Evolutionary conservation across 2,888 invertebrate genomes (phyloP), one percentile per base, ranked within the genome.

Genomic region (Ectemnius cavifrons): DNA sequence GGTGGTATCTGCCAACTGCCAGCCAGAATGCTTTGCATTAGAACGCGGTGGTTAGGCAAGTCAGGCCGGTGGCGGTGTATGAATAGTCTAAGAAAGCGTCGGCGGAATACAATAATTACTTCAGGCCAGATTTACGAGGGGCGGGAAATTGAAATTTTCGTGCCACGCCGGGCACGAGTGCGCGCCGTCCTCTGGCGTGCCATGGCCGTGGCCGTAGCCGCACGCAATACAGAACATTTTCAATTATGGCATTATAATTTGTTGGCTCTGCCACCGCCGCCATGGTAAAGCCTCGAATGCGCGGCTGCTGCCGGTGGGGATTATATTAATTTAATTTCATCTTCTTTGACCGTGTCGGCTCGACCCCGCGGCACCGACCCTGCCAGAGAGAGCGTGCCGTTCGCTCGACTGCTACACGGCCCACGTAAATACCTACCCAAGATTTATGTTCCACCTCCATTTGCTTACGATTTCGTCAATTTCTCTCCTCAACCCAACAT

Each of bases 101-200:
- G 83, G 82, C 80, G 88, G 87, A 89, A 89, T 89, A 90, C 89
- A 89, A 89, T 90, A 90, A 89, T 90, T 89, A 89, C 89, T 89
- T 87, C 85, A 85, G 84, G 86, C 87, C 86, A 88, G 89, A 89
- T 89, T 90, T 90, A 89, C 88, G 89, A 89, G 89, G 82, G 84
- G 83, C 83, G 85, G 86, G 85, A 89, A 89, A 90, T 90, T 90
- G 89, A 88, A 90, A 90, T 90, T 90, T 89, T 86, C 83, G 86
- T 84, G 83, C 85, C 85, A 85, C 84, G 83, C 78, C 83, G 83
- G 81, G 82, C 81, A 77, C 84, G 64, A 73, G 62, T 71, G 78
- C 68, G 78, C 68, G 69, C 71, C 69, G 75, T 13, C 14, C 52
- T 52, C n/a, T 16, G 52, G 14, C n/a, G 52, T 52, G 16, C 52